Percentiles rank a stretch among this genome's conserved stretches.
Evolutionary conservation across 2,888 invertebrate species (phyloP).

Genomic region (Nemoura dubitans): DNA sequence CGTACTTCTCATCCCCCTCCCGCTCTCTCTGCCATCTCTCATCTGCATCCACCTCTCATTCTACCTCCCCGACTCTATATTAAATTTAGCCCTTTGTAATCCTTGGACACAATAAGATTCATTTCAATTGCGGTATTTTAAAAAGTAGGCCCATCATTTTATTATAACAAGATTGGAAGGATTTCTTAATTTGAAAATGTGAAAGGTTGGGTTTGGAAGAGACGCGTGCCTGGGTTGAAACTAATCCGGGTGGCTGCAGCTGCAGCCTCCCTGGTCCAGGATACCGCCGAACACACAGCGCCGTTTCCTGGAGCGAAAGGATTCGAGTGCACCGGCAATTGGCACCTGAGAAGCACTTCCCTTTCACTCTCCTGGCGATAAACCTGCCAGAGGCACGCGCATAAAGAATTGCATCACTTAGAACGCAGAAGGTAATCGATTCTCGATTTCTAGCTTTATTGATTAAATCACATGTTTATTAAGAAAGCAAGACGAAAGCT

Average conservation of each 20-base stretch:
- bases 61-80: conserved; percentile 16
- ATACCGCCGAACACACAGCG: background rate
- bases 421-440: background rate
- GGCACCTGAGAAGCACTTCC: background rate
- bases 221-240: conserved; percentile 21
- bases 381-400: background rate
- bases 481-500: background rate
- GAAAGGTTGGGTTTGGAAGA: conserved; percentile 10
- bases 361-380: background rate
- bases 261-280: background rate
- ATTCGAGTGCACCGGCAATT: background rate
- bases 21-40: background rate
- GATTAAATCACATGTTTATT: background rate
- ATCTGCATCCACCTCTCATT: background rate
- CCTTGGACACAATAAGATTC: conserved; percentile 47
- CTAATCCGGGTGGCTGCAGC: conserved; percentile 25
- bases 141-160: conserved; percentile 32
- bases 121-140: conserved; percentile 49
- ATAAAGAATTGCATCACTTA: background rate
- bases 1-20: background rate
- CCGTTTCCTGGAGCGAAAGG: background rate
- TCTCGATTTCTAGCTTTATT: background rate
- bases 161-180: conserved; percentile 33
- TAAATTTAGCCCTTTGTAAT: conserved; percentile 40
- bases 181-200: conserved; percentile 38